phyloP scores from a whole-genome alignment of 2,797 vertebrate genomes.

The Mus caroli region DNA sequence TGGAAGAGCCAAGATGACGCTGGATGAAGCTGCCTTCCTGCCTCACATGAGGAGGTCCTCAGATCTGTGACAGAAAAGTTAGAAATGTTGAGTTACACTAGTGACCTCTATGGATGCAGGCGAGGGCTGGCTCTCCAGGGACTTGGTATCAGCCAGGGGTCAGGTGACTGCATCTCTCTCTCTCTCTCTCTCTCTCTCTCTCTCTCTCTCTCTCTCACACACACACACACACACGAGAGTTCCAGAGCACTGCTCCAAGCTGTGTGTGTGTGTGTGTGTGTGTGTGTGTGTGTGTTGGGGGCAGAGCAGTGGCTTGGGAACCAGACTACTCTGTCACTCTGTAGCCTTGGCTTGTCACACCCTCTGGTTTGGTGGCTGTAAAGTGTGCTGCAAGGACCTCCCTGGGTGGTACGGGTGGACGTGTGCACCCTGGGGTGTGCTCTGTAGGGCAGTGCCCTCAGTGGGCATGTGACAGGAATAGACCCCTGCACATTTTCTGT shows the following conservation, averaged over 20 bases:
- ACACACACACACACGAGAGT: not conserved
- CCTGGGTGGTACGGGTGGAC: not conserved
- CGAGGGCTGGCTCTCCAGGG: not conserved
- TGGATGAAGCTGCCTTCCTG: not conserved
- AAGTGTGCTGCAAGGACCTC: not conserved
- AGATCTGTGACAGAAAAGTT: not conserved
- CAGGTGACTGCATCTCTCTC: not conserved
- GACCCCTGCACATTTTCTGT: not conserved
- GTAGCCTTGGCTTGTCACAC: too few species aligned
- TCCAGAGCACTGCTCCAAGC: not conserved
- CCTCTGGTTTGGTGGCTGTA: not conserved
- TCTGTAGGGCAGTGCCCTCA: not conserved
- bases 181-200: too few species aligned
- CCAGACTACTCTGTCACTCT: not conserved
- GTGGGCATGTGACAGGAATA: fast-evolving
- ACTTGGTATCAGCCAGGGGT: not conserved
- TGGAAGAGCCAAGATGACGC: not conserved
- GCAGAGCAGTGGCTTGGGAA: not conserved
- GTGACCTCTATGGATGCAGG: fast-evolving
- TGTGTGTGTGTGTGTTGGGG: too few species aligned
- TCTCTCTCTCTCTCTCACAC: too few species aligned
- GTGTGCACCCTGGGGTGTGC: not conserved
- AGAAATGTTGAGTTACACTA: not conserved
- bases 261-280: too few species aligned
- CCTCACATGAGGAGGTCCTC: not conserved